Evolutionary conservation across 1,140 invertebrate species (phyloP), one percentile per base, ranked within the genome.

Genomic region (Cotesia glomerata): DNA sequence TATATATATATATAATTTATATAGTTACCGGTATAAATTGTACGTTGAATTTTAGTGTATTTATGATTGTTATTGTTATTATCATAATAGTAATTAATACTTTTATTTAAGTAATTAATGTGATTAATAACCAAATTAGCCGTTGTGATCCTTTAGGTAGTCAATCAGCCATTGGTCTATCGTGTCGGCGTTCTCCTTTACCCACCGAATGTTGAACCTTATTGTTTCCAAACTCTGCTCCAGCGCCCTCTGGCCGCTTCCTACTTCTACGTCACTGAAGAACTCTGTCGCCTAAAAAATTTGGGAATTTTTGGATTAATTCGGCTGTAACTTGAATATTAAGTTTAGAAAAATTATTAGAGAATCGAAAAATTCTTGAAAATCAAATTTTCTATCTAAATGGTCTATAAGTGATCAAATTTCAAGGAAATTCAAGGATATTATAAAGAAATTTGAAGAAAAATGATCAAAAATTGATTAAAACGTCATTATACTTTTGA

Each of bases 161-260:
- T 86, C 83, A n/a, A 82, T 81, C 2, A 93, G 85, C 91, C 91
- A 93, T 58, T 88, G 76, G 73, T 89, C 88, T 35, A 92, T 87
- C 49, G 84, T 81, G 2, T 89, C 86, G n/a, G 91, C 90, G 76
- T 93, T 92, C 49, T 90, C 86, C 51, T 89, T 85, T 1, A 93
- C 89, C 93, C 93, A 95, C 69, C 92, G 89, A n/a, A 94, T 93
- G 81, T 94, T 94, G 51, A 93, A 88, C 76, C 90, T 89, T 69
- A 95, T 93, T n/a, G 89, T 92, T 85, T 95, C 93, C 65, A 94
- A 81, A 77, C 92, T 92, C 80, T 94, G 92, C 39, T 92, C 89
- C 26, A 94, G 82, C n/a, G 91, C 88, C 76, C 92, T 82, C 32
- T 88, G 83, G 18, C 91, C 92, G 5, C 91, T 91, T 16, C 93